These are phyloP conservation scores for Sebastes hopkinsi DNA, from an alignment of 2,797 vertebrate genomes.

Conservation along the genomic window DNA sequence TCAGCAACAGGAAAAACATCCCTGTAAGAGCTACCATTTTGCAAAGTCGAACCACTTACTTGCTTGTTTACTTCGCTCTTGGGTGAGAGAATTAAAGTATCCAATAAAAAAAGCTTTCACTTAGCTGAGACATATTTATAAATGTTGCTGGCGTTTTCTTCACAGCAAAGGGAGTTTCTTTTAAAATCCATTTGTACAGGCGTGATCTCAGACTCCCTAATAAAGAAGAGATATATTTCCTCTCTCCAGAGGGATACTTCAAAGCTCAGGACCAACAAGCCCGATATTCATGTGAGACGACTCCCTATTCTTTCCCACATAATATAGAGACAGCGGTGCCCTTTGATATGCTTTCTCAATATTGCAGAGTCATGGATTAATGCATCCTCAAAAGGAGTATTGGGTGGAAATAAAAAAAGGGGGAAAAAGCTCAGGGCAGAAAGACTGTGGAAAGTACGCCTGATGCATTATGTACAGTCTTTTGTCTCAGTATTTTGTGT, in stretches of 20 bases:
- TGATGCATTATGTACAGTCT: not conserved
- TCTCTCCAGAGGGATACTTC: not conserved
- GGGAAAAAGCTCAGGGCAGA: not conserved
- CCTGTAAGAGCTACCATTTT: not conserved
- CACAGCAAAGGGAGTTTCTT: not conserved
- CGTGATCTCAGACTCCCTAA: constrained; percentile 5
- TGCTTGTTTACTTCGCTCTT: not conserved
- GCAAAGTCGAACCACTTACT: not conserved
- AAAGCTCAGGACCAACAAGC: constrained; percentile 12
- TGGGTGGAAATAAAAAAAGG: constrained; percentile 3
- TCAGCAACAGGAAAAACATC: not conserved
- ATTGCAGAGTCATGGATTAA: constrained; percentile 21
- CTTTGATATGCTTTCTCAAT: constrained; percentile 41
- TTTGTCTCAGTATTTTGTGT: constrained; percentile 16
- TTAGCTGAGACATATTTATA: constrained; percentile 10
- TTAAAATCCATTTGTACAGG: constrained; percentile 8
- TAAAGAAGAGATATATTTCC: constrained; percentile 24
- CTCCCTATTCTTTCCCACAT: constrained; percentile 22
- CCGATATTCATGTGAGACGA: constrained; percentile 2
- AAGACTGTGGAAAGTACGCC: not conserved
- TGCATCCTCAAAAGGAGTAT: constrained; percentile 14
- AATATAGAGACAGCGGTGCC: constrained; percentile 1
- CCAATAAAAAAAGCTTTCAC: constrained; percentile 15
- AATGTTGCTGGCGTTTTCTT: not conserved
- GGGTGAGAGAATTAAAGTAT: not conserved